Conservation (phyloP, 2,888 invertebrate species). For the Amphiduros pacificus region DNA sequence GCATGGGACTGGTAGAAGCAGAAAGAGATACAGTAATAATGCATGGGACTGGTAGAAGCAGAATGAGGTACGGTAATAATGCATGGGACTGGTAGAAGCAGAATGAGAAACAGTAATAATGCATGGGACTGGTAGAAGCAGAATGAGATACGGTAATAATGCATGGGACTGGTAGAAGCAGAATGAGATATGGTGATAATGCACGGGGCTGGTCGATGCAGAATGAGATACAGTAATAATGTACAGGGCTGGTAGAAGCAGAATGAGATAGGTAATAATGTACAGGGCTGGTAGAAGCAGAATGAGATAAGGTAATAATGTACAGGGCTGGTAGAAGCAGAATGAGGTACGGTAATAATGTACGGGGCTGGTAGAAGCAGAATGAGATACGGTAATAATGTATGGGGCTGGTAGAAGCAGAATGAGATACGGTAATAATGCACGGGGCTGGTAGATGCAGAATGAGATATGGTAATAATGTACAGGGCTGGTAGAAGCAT, state of each 20-base stretch:
- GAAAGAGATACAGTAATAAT: background rate
- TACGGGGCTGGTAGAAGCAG: background rate
- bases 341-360: background rate
- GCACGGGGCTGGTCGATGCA: background rate
- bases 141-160: background rate
- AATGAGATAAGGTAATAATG: background rate
- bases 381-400: background rate
- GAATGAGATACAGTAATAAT: background rate
- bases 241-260: background rate
- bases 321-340: background rate
- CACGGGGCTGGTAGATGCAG: background rate
- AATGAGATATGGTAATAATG: background rate
- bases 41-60: background rate
- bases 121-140: no score
- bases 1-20: background rate
- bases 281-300: background rate
- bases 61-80: background rate
- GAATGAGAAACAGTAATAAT: no score
- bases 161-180: background rate
- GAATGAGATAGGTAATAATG: background rate
- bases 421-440: slow-evolving; percentile 1
- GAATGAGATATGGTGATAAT: no score
- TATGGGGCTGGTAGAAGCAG: background rate
- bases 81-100: no score
- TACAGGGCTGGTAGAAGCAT: background rate